Evolutionary conservation across 2,888 invertebrate genomes (phyloP).

Genomic region (Cantharis rufa): DNA sequence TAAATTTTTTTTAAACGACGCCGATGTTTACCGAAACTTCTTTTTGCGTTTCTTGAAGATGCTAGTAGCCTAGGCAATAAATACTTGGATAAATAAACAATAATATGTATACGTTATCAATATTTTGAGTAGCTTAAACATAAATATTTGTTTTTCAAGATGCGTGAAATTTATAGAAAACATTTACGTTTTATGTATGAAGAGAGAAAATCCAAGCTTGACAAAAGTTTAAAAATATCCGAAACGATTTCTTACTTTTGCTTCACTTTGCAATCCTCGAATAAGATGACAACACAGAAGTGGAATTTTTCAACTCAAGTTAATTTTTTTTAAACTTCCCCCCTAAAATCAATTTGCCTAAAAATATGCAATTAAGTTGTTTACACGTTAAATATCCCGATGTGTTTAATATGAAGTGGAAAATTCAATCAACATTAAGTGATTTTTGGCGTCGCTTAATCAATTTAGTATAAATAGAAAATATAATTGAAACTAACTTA

Average conservation of each 20-base stretch:
- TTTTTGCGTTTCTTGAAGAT: not conserved
- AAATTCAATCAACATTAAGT: not conserved
- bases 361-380: not conserved
- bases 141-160: not conserved
- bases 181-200: not conserved
- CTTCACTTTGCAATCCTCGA: not conserved
- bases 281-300: not conserved
- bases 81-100: not conserved
- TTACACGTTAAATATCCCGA: not conserved
- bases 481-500: not conserved
- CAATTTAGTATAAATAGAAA: not conserved
- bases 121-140: not conserved
- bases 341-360: not conserved
- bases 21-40: not conserved
- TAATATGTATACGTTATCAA: not conserved
- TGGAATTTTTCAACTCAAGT: not conserved
- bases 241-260: not conserved
- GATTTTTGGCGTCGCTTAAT: not conserved
- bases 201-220: not conserved
- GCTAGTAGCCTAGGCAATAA: not conserved
- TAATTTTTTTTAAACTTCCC: not conserved
- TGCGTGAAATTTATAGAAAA: not conserved
- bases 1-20: not conserved
- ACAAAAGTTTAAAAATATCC: not conserved
- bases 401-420: not conserved